Evolutionary conservation across 2,797 vertebrate genomes (phyloP).

Genomic region (Myotis planiceps): DNA sequence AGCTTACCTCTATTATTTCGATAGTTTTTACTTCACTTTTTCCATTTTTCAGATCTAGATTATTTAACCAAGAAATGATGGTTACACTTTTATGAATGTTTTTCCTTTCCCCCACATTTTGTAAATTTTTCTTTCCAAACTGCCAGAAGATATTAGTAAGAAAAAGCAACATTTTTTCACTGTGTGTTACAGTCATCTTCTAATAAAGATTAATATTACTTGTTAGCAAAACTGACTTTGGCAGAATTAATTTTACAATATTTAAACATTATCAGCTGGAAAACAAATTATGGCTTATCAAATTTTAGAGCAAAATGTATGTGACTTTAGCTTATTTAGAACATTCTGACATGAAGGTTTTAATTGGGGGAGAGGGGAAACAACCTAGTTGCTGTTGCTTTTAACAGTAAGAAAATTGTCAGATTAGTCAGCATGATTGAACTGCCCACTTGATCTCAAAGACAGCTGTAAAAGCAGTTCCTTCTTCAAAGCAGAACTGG

Average conservation of each 20-base stretch:
- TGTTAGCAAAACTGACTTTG: not conserved
- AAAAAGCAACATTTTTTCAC: slow-evolving; percentile 7
- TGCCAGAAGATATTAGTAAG: not conserved
- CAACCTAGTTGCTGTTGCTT: slow-evolving; percentile 19
- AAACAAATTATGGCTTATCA: slow-evolving; percentile 15
- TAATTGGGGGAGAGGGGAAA: not conserved
- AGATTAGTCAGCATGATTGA: not conserved
- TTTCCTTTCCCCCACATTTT: not conserved
- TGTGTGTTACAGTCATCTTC: not conserved
- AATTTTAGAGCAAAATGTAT: slow-evolving; percentile 33
- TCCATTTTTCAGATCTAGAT: not conserved
- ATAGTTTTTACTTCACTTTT: slow-evolving; percentile 31
- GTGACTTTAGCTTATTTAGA: slow-evolving; percentile 24
- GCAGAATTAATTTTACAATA: not conserved
- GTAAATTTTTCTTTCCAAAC: slow-evolving; percentile 25
- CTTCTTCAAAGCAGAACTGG: slow-evolving; percentile 49
- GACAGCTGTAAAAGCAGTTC: slow-evolving; percentile 63
- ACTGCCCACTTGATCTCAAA: slow-evolving; percentile 42
- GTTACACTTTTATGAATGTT: not conserved
- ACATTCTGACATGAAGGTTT: not conserved
- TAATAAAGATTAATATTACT: slow-evolving; percentile 20
- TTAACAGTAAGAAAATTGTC: slow-evolving; percentile 16
- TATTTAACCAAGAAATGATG: not conserved
- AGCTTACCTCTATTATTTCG: not conserved
- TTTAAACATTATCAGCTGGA: slow-evolving; percentile 29